These are phyloP conservation scores for Lamellibrachia luymesi DNA, from an alignment of 1,140 invertebrate genomes.

Conservation along the genomic window DNA sequence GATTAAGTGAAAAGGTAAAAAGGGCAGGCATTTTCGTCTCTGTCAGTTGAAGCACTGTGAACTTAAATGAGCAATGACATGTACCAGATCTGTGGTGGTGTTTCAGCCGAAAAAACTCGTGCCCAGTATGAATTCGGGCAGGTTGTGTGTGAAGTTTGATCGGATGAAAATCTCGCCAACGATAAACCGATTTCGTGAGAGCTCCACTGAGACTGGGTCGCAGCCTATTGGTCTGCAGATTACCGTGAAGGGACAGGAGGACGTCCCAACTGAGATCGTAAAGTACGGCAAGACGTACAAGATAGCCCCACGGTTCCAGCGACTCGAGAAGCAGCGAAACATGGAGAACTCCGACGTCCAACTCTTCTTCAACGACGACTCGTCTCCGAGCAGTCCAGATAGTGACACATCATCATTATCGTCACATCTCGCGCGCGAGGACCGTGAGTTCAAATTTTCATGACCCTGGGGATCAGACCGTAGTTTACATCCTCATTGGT, in stretches of 20 bases:
- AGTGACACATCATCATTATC: not conserved
- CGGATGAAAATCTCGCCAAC: not conserved
- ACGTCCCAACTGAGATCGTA: not conserved
- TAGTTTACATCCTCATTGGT: not conserved
- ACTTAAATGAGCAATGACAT: not conserved
- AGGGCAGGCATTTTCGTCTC: not conserved
- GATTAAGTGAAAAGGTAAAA: not conserved
- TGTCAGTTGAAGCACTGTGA: too few relatives aligned
- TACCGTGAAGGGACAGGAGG: not conserved
- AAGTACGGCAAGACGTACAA: not conserved
- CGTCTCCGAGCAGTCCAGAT: not conserved
- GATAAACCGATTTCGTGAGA: not conserved
- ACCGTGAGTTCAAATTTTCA: not conserved
- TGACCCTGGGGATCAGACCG: not conserved
- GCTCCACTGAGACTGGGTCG: not conserved
- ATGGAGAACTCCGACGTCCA: not conserved
- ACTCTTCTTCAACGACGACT: not conserved
- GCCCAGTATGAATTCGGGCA: not conserved
- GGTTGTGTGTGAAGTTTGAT: not conserved
- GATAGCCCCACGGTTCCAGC: not conserved
- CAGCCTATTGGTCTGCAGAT: not conserved
- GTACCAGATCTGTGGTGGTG: not conserved
- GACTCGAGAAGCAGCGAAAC: not conserved
- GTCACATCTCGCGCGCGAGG: not conserved
- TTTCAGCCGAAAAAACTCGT: not conserved